Conservation (phyloP, 2,797 vertebrate genomes). For the Chelonia mydas region DNA sequence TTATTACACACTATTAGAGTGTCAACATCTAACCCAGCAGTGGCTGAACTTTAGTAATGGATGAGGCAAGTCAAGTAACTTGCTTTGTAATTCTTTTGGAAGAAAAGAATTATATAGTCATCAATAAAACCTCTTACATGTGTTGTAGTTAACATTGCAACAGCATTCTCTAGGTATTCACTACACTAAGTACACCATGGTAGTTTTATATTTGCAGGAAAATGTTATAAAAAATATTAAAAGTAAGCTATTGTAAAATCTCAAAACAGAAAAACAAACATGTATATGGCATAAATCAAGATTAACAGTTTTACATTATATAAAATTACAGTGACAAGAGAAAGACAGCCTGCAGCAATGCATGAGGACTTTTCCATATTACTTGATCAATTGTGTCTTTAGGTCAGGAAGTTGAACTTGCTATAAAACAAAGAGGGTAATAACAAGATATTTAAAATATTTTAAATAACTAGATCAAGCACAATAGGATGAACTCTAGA, state of each 20-base stretch:
- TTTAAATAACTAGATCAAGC: background rate
- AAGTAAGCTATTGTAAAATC: background rate
- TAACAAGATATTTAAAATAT: background rate
- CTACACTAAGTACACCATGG: background rate
- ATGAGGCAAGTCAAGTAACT: background rate
- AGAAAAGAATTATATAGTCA: fast-evolving
- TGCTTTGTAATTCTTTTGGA: background rate
- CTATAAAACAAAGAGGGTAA: background rate
- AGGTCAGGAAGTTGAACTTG: background rate
- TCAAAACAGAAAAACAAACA: background rate
- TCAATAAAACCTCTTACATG: background rate
- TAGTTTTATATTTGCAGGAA: background rate
- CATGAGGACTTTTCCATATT: background rate
- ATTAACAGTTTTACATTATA: background rate
- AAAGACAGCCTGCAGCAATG: background rate
- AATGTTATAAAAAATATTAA: background rate
- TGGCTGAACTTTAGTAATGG: background rate
- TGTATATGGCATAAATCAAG: background rate
- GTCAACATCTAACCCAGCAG: background rate
- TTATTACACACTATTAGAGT: background rate
- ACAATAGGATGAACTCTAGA: background rate
- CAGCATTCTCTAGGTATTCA: background rate
- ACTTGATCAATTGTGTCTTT: background rate
- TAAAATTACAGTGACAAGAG: background rate
- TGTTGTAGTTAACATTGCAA: background rate